Conservation (phyloP, 2,113 vertebrate genomes). For the Platysteira castanea region DNA sequence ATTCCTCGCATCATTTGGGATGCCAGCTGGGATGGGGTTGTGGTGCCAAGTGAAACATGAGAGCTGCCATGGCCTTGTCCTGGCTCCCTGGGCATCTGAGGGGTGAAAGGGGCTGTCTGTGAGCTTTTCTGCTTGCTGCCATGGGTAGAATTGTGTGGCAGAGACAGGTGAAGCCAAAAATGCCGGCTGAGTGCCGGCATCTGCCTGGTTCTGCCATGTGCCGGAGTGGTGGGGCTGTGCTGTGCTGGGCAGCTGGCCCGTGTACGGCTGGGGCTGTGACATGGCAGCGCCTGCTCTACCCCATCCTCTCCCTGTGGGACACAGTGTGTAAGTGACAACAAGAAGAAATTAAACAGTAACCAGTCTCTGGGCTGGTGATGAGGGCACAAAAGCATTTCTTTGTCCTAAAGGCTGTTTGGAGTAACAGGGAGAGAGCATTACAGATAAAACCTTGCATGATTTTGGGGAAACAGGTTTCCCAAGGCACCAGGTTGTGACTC, state of each 20-base stretch:
- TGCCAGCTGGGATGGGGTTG: background rate
- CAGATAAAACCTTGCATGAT: background rate
- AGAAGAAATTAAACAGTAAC: conserved; percentile 5
- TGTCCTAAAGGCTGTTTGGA: background rate
- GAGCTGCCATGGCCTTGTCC: background rate
- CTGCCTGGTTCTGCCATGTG: fast-evolving
- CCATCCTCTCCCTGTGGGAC: background rate
- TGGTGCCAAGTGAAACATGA: background rate
- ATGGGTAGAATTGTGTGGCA: background rate
- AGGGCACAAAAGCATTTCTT: background rate
- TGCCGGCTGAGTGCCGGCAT: fast-evolving
- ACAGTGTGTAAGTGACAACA: background rate
- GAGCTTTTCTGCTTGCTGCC: fast-evolving
- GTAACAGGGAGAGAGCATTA: background rate
- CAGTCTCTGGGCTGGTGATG: background rate
- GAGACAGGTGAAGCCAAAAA: background rate
- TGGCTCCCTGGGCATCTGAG: background rate
- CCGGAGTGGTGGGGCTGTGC: background rate
- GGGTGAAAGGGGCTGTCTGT: background rate
- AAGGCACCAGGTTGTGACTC: fast-evolving
- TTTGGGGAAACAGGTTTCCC: background rate
- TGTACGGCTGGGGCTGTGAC: background rate
- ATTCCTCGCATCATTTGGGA: background rate
- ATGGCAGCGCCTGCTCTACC: background rate
- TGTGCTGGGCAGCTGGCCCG: background rate